Conservation (phyloP, 2,113 vertebrate species). For the Melanotaenia duboulayi region DNA sequence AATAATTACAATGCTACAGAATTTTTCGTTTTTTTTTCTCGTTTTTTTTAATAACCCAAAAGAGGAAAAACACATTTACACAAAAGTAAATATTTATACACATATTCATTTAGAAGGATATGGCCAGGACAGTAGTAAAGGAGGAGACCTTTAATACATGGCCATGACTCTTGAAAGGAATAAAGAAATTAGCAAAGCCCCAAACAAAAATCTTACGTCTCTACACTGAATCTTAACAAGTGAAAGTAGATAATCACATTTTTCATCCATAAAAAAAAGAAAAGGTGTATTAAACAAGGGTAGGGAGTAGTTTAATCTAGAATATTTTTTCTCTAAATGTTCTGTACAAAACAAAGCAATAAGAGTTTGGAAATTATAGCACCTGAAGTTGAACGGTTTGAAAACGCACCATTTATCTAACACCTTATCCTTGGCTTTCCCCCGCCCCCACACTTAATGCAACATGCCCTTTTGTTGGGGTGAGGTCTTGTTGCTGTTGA, state of each 20-base stretch:
- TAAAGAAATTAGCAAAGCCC: conserved; percentile 49
- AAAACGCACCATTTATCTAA: conserved; percentile 71
- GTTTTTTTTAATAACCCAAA: conserved; percentile 70
- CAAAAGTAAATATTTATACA: conserved; percentile 83
- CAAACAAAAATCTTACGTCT: conserved; percentile 44
- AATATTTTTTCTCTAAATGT: conserved; percentile 71
- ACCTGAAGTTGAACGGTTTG: conserved; percentile 77
- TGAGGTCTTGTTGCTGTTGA: conserved; percentile 57
- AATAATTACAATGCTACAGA: conserved; percentile 86
- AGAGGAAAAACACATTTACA: conserved; percentile 83
- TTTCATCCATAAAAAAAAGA: conserved; percentile 51
- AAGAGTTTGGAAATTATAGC: conserved; percentile 77
- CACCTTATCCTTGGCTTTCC: conserved; percentile 40
- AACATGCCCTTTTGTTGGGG: conserved; percentile 43
- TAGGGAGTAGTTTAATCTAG: conserved; percentile 45
- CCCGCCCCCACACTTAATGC: conserved; percentile 42
- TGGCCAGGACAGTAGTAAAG: conserved; percentile 60
- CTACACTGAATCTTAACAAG: conserved; percentile 57
- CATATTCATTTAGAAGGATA: conserved; percentile 77
- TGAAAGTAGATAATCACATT: conserved; percentile 54
- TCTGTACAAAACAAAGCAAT: conserved; percentile 76
- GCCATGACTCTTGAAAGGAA: conserved; percentile 63
- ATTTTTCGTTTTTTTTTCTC: conserved; percentile 44
- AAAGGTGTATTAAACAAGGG: conserved; percentile 64
- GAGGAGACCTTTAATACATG: conserved; percentile 59